Evolutionary conservation across 2,888 invertebrate genomes (phyloP), one percentile per base, ranked within the genome.

Genomic region (Diarsia brunnea): DNA sequence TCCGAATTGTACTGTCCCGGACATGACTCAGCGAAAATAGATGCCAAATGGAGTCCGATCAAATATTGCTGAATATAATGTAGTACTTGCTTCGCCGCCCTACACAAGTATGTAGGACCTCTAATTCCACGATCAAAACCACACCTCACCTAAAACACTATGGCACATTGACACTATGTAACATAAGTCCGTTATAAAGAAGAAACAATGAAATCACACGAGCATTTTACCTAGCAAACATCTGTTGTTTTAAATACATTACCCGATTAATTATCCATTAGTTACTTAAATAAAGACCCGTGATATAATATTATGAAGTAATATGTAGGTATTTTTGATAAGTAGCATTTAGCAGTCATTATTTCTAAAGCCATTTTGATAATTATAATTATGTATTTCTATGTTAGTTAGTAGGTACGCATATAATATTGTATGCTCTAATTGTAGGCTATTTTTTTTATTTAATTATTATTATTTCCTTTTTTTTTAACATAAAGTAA

Each of bases 341-440:
- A 43, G 27, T 79, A 70, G n/a, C n/a, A 24, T 19, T 11, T 63
- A 55, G 3, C n/a, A 79, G 72, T 64, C 63, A 71, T 43, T 63
- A 53, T n/a, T 78, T 78, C 11, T 69, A 24, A 67, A 45, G 43
- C 24, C 0, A 31, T 51, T 58, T 38, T 27, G 12, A 12, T 38
- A 27, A 38, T 10, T 16, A 16, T 71, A 38, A 38, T 38, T 38
- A 38, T 38, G 38, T 38, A 4, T 61, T 61, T 73, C 16, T 45
- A 16, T 61, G 5, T 38, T 58, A 45, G 43, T 65, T 31, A 11
- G 7, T 60, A 58, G 21, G 43, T 66, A 65, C 27, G 38, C 47
- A 65, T 31, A 8, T 3, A 19, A 66, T 4, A 31, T 43, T 43
- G 5, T 49, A 31, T 74, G 31, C 14, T 63, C 16, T 68, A 21